phyloP scores from a whole-genome alignment of 2,888 invertebrate species.

The Chesias legatella region DNA sequence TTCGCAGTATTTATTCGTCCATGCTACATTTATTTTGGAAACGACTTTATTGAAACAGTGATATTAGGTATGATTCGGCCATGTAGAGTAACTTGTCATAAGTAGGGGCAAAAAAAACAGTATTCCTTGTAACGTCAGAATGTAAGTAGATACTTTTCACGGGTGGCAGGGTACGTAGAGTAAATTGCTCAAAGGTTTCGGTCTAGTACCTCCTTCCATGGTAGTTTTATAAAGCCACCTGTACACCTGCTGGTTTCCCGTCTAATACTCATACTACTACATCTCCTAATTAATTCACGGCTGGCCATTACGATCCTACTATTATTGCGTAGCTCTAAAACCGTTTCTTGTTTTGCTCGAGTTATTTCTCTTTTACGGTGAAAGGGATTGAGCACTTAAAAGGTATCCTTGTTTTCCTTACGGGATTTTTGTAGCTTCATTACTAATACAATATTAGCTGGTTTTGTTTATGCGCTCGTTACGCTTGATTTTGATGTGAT shows the following conservation, averaged over 20 bases:
- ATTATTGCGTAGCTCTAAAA: slow-evolving; percentile 50
- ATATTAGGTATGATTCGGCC: too few species aligned
- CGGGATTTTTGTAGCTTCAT: slow-evolving; percentile 32
- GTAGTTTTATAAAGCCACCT: slow-evolving; percentile 63
- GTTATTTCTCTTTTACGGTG: slow-evolving; percentile 46
- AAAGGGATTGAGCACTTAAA: slow-evolving; percentile 42
- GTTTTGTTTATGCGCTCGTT: slow-evolving; percentile 24
- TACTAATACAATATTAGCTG: slow-evolving; percentile 25
- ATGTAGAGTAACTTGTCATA: too few species aligned
- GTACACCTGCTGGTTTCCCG: slow-evolving; percentile 48
- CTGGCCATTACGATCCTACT: slow-evolving; percentile 58
- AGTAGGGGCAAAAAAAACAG: too few species aligned
- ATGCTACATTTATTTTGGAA: slow-evolving; percentile 69
- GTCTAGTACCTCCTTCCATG: slow-evolving; percentile 51
- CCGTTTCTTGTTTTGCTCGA: slow-evolving; percentile 45
- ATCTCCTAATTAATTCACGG: slow-evolving; percentile 70
- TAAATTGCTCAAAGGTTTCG: slow-evolving; percentile 58
- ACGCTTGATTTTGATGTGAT: slow-evolving; percentile 15
- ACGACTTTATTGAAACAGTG: too few species aligned
- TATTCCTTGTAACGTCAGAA: too few species aligned
- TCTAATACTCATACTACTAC: slow-evolving; percentile 50
- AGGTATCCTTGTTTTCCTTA: slow-evolving; percentile 32
- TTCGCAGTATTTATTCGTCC: slow-evolving; percentile 71
- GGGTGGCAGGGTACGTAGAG: slow-evolving; percentile 33
- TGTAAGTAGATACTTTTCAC: too few species aligned